Evolutionary conservation across 2,113 vertebrate species (phyloP).

Genomic region (Nibea coibor): DNA sequence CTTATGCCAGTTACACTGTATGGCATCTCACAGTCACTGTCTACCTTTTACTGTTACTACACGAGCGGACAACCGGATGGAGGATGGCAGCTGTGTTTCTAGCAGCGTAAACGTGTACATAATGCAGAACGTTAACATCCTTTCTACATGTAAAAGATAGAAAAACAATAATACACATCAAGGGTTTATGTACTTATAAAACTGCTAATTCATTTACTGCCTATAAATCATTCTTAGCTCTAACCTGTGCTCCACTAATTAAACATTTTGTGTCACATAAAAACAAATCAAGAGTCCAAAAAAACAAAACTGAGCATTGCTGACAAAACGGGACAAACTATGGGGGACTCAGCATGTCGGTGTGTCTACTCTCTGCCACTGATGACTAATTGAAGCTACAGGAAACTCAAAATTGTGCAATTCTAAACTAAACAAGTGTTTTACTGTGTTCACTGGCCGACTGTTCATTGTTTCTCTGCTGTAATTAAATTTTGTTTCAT

Average conservation of each 20-base stretch:
- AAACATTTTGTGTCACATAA: constrained; percentile 6
- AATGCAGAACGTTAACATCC: not conserved
- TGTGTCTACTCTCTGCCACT: constrained; percentile 37
- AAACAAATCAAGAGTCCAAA: not conserved
- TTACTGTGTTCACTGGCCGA: constrained; percentile 27
- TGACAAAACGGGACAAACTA: constrained; percentile 1
- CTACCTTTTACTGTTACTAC: constrained; percentile 17
- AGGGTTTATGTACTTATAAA: constrained; percentile 29
- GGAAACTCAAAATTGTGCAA: constrained; percentile 27
- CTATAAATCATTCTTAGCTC: not conserved
- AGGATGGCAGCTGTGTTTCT: constrained; percentile 39
- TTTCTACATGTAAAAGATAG: not conserved
- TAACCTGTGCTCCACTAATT: not conserved
- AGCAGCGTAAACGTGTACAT: not conserved
- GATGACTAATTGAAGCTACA: constrained; percentile 29
- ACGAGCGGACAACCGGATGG: constrained; percentile 22
- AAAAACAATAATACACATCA: constrained; percentile 7
- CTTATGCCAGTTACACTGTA: constrained; percentile 35
- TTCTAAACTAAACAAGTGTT: constrained; percentile 14
- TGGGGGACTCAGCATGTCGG: constrained; percentile 1
- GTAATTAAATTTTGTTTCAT: constrained; percentile 41
- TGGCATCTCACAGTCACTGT: constrained; percentile 24
- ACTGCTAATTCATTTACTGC: constrained; percentile 8
- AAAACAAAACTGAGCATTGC: not conserved
- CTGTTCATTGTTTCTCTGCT: constrained; percentile 52